Conservation (phyloP, 2,113 vertebrate genomes). For the Clupea harengus region DNA sequence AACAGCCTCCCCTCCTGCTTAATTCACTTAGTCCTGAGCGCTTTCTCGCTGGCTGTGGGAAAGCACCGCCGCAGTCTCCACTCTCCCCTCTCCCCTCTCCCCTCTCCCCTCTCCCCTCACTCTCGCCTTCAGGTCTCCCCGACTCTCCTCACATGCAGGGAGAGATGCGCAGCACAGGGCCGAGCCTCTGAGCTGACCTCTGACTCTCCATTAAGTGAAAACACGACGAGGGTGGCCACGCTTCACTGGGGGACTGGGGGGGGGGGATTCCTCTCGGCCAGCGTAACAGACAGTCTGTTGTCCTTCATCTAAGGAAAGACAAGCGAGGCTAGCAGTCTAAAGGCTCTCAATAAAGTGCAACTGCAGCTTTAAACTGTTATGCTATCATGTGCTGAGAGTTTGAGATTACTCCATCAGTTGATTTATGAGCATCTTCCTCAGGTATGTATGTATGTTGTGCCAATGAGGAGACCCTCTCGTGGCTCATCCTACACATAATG, state of each 20-base stretch:
- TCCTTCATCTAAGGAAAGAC: neutral
- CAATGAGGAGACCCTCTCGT: neutral
- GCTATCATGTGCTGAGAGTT: neutral
- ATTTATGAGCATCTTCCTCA: neutral
- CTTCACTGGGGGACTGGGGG: neutral
- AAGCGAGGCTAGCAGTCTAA: neutral
- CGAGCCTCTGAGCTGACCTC: neutral
- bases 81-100: neutral
- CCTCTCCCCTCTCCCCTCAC: neutral
- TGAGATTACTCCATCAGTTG: neutral
- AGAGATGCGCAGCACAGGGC: neutral
- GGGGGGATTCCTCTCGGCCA: neutral
- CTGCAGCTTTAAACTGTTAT: neutral
- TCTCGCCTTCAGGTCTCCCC: neutral
- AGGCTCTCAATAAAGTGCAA: neutral
- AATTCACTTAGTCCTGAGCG: neutral
- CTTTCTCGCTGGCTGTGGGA: neutral
- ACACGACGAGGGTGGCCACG: neutral
- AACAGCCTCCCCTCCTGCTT: constrained; percentile 2
- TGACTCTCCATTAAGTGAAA: too few species aligned
- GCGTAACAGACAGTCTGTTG: neutral
- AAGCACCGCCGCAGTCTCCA: neutral
- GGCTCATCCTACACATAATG: neutral
- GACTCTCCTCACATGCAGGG: neutral
- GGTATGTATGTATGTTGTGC: neutral